Percentiles rank a stretch among this genome's conserved stretches.
Evolutionary conservation across 1,140 invertebrate species (phyloP).

Genomic region (Alviniconcha marisindica): DNA sequence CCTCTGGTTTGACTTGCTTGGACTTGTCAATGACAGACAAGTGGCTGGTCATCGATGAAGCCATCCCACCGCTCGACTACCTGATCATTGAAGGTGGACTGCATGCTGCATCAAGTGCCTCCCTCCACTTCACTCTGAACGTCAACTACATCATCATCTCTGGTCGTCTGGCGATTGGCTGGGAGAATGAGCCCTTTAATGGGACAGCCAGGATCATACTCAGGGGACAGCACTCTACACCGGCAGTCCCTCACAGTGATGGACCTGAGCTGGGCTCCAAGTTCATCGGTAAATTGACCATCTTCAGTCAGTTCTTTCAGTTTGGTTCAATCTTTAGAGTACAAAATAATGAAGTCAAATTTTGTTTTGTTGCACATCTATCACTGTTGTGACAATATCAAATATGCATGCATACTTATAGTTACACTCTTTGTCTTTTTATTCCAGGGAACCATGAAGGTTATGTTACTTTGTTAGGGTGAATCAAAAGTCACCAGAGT

Average conservation of each 20-base stretch:
- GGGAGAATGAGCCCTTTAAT: constrained; percentile 61
- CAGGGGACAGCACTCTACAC: constrained; percentile 56
- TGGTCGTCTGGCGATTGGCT: constrained; percentile 70
- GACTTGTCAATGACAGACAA: too few relatives aligned
- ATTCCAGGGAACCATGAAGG: too few relatives aligned
- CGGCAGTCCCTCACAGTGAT: constrained; percentile 48
- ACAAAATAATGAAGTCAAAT: too few relatives aligned
- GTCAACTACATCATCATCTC: constrained; percentile 67
- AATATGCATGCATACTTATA: too few relatives aligned
- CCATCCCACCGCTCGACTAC: constrained; percentile 55
- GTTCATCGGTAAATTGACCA: constrained; percentile 66
- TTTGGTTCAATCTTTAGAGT: too few relatives aligned
- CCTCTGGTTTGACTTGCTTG: too few relatives aligned
- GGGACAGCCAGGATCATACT: constrained; percentile 62
- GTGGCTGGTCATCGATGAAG: constrained; percentile 67
- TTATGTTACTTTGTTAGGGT: too few relatives aligned
- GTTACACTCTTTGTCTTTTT: too few relatives aligned
- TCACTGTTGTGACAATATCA: too few relatives aligned
- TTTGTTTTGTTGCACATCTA: too few relatives aligned
- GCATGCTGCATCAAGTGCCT: constrained; percentile 57
- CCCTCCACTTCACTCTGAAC: constrained; percentile 48
- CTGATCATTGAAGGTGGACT: constrained; percentile 69
- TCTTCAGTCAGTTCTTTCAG: too few relatives aligned
- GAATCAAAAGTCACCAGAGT: too few relatives aligned
- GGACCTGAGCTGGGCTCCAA: constrained; percentile 66